Conservation (phyloP, 2,113 vertebrate genomes). For the Peromyscus californicus region DNA sequence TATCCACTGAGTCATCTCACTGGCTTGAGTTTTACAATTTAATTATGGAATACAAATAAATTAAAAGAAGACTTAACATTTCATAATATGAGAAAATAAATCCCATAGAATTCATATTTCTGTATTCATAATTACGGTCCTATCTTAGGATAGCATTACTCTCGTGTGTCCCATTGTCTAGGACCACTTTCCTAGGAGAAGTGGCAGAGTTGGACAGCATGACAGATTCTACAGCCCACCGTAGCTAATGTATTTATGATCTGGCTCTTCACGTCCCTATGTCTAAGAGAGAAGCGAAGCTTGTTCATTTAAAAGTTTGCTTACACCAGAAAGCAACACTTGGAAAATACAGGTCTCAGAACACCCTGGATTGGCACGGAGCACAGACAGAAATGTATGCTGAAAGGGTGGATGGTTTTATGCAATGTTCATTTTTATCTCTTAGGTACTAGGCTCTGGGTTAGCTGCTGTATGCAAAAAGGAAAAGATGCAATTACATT, state of each 20-base stretch:
- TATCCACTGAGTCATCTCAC: not conserved
- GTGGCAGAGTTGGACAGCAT: not conserved
- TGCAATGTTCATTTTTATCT: not conserved
- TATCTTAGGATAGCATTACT: not conserved
- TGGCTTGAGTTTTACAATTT: not conserved
- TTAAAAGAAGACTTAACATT: conserved; percentile 22
- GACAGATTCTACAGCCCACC: not conserved
- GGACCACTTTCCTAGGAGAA: not conserved
- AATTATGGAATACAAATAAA: conserved; percentile 5
- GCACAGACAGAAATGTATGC: not conserved
- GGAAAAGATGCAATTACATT: not conserved
- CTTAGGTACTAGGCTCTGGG: not conserved
- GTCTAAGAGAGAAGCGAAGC: not conserved
- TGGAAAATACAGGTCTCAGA: not conserved
- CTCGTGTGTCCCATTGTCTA: not conserved
- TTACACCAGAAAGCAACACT: not conserved
- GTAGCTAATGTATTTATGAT: not conserved
- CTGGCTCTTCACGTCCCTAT: not conserved
- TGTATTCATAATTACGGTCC: not conserved
- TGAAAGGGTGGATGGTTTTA: not conserved
- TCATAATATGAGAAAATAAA: not conserved
- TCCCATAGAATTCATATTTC: not conserved
- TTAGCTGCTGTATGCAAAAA: not conserved
- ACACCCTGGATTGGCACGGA: not conserved
- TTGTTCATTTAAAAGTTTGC: not conserved